A percentile compares a stretch with the other conserved stretches of the same genome.
phyloP scores from a whole-genome alignment of 2,797 vertebrate species.

The Sebastes nivosus region DNA sequence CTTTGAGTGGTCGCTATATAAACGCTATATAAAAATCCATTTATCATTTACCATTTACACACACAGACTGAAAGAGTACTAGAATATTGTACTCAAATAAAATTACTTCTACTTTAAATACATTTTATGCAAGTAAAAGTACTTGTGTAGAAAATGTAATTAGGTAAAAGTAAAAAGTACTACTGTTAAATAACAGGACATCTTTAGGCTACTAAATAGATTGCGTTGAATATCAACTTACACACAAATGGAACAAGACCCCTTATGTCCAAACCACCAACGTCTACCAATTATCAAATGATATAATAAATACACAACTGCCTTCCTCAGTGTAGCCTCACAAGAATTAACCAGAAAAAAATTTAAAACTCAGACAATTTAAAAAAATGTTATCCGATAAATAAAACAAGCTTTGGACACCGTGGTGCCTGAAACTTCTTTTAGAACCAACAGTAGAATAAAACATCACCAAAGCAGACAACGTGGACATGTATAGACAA shows the following conservation, averaged over 20 bases:
- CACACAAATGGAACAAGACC: background rate
- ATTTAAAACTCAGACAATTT: too few relatives aligned
- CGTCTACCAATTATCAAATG: background rate
- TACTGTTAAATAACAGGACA: background rate
- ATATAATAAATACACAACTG: background rate
- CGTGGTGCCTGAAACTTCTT: background rate
- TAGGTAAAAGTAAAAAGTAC: background rate
- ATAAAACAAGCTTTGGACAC: background rate
- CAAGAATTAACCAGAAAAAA: too few relatives aligned
- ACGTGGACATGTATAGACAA: background rate
- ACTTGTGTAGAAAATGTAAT: background rate
- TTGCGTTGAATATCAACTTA: too few relatives aligned
- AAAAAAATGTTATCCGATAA: background rate
- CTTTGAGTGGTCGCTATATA: too few relatives aligned
- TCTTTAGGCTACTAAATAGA: background rate
- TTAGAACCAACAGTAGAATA: background rate
- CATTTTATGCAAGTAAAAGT: background rate
- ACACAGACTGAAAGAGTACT: too few relatives aligned
- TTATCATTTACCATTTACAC: too few relatives aligned
- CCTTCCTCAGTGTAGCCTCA: background rate
- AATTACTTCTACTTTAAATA: background rate
- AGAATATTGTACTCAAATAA: too few relatives aligned
- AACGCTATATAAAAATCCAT: too few relatives aligned
- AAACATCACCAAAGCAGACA: background rate
- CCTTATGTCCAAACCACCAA: background rate